Conservation (phyloP, 2,797 vertebrate genomes). For the Gymnodraco acuticeps region DNA sequence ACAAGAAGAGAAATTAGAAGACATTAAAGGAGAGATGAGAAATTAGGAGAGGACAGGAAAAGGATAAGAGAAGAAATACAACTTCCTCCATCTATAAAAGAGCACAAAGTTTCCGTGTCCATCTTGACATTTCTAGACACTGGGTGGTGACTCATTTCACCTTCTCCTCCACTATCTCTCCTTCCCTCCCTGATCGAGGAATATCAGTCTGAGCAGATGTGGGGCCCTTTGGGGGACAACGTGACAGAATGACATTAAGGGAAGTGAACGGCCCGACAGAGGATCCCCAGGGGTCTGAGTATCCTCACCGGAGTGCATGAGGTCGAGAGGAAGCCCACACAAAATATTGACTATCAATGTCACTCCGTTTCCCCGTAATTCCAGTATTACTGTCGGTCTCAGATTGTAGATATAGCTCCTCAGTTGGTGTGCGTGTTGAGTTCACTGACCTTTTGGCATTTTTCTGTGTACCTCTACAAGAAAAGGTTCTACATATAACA, state of each 20-base stretch:
- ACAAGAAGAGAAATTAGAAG: constrained; percentile 6
- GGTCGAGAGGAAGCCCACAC: constrained; percentile 23
- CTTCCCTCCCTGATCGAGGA: constrained; percentile 31
- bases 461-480: background rate
- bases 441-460: constrained; percentile 5
- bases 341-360: constrained; percentile 19
- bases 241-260: constrained; percentile 51
- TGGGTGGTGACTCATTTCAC: constrained; percentile 53
- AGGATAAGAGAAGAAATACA: constrained; percentile 25
- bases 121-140: constrained; percentile 58
- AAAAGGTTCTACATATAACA: background rate
- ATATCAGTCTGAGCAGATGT: constrained; percentile 53
- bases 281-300: constrained; percentile 13
- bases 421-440: background rate
- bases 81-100: constrained; percentile 32
- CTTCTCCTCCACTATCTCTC: constrained; percentile 47
- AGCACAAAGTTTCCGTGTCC: constrained; percentile 45
- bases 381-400: background rate
- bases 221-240: constrained; percentile 44
- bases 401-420: background rate
- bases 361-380: constrained; percentile 1
- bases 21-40: background rate
- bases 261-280: constrained; percentile 18
- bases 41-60: constrained; percentile 19
- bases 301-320: constrained; percentile 20